These are phyloP conservation scores for Cancer borealis DNA, from an alignment of 2,888 invertebrate species.

Conservation along the genomic window DNA sequence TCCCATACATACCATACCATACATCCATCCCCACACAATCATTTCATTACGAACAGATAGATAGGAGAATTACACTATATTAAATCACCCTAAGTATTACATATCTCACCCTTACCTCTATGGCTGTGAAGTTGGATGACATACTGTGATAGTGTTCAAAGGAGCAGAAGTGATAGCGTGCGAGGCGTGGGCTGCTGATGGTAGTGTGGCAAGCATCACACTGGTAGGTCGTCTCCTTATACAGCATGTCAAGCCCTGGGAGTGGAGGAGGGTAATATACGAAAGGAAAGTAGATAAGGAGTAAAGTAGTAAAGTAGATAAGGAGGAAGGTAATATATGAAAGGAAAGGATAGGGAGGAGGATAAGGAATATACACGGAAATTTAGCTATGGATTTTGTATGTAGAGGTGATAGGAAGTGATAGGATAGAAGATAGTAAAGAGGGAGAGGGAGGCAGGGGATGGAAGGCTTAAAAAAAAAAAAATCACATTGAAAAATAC, in stretches of 20 bases:
- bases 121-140: not conserved
- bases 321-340: not conserved
- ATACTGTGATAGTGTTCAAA: slow-evolving; percentile 48
- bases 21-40: no score
- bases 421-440: not conserved
- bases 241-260: slow-evolving; percentile 55
- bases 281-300: not conserved
- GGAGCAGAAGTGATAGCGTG: slow-evolving; percentile 51
- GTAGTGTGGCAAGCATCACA: slow-evolving; percentile 51
- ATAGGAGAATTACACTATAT: no score
- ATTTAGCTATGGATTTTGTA: no score
- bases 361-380: no score
- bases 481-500: not conserved
- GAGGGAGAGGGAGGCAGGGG: no score
- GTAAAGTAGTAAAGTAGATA: no score
- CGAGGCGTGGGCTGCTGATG: slow-evolving; percentile 38
- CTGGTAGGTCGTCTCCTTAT: slow-evolving; percentile 38
- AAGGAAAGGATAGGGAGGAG: no score
- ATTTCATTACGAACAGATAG: no score
- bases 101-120: slow-evolving; percentile 15
- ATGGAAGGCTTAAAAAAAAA: not conserved
- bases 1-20: no score
- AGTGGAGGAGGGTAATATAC: not conserved
- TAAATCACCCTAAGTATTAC: not conserved
- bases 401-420: no score